Conservation (phyloP, 2,888 invertebrate genomes). For the Branchellion lobata region DNA sequence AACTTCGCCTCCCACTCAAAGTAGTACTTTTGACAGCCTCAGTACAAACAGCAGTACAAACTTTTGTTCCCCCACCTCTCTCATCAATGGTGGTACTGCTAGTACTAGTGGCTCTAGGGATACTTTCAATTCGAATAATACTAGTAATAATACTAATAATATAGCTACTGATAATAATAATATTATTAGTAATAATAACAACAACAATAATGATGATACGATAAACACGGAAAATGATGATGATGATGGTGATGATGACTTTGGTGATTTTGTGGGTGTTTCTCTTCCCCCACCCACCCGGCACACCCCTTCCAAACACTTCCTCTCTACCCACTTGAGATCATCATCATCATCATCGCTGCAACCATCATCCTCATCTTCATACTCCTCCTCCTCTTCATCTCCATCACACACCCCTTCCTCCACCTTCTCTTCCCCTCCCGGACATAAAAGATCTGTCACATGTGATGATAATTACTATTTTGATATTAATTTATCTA, state of each 20-base stretch:
- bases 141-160: background rate
- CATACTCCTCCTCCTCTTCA: background rate
- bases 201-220: too few species aligned
- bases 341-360: background rate
- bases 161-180: background rate
- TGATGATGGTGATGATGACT: constrained; percentile 4
- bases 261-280: background rate
- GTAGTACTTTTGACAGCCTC: too few species aligned
- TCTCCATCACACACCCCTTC: background rate
- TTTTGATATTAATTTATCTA: background rate
- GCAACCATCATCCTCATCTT: background rate
- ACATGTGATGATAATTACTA: background rate
- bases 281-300: background rate
- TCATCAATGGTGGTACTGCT: background rate
- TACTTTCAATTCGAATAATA: background rate
- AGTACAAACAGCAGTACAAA: too few species aligned
- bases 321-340: background rate
- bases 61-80: too few species aligned
- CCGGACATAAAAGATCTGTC: background rate
- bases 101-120: background rate
- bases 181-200: too few species aligned
- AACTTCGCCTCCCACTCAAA: background rate
- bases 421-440: background rate
- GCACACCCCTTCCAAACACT: background rate
- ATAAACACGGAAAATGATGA: too few species aligned